phyloP scores from a whole-genome alignment of 1,140 invertebrate genomes.

The Eumaeus atala region DNA sequence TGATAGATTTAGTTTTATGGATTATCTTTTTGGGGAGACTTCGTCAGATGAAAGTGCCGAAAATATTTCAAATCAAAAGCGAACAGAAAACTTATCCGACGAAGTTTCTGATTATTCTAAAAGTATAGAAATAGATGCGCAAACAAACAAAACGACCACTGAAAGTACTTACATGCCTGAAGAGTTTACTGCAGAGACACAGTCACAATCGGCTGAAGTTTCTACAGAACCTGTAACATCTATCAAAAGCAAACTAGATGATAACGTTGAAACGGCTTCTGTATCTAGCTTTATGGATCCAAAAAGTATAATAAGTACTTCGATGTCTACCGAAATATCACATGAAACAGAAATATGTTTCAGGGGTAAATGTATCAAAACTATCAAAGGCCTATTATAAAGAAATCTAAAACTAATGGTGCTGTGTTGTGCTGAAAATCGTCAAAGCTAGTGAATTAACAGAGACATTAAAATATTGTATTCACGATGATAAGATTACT shows the following conservation, averaged over 20 bases:
- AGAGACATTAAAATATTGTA: slow-evolving; percentile 4
- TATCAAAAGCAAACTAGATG: slow-evolving; percentile 20
- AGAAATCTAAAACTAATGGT: slow-evolving; percentile 15
- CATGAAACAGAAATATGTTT: slow-evolving; percentile 91
- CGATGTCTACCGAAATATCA: slow-evolving; percentile 86
- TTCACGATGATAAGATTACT: background rate
- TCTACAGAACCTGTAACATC: slow-evolving; percentile 27
- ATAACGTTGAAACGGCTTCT: slow-evolving; percentile 47
- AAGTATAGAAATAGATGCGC: slow-evolving; percentile 14
- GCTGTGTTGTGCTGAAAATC: slow-evolving; percentile 24
- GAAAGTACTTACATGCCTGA: slow-evolving; percentile 57
- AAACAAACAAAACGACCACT: slow-evolving; percentile 43
- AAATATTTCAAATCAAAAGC: slow-evolving; percentile 18
- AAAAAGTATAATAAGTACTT: slow-evolving; percentile 78
- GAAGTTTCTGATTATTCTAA: slow-evolving; percentile 28
- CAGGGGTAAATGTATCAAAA: slow-evolving; percentile 87
- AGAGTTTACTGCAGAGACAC: slow-evolving; percentile 45
- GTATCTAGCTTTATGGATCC: slow-evolving; percentile 71
- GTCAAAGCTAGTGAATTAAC: slow-evolving; percentile 14
- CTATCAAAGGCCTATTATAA: slow-evolving; percentile 67
- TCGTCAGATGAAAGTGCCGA: slow-evolving; percentile 30
- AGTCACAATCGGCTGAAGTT: slow-evolving; percentile 24
- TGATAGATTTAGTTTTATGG: slow-evolving; percentile 60
- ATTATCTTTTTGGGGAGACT: slow-evolving; percentile 57
- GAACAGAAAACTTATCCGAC: slow-evolving; percentile 9